Conservation (phyloP, 2,888 invertebrate genomes). For the Malthinus flaveolus region DNA sequence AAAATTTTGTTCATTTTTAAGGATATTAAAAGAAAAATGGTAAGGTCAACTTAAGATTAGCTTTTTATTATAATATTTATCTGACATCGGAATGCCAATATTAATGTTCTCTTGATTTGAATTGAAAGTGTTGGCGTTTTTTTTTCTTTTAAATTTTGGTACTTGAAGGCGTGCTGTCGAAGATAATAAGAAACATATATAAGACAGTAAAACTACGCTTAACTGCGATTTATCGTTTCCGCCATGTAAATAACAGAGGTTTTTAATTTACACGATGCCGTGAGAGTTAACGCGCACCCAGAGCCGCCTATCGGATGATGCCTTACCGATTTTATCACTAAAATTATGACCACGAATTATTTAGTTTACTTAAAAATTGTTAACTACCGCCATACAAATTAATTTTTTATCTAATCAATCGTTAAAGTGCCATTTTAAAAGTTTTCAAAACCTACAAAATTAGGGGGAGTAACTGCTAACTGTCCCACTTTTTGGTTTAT, state of each 20-base stretch:
- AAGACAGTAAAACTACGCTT: slow-evolving; percentile 25
- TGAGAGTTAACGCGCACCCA: slow-evolving; percentile 28
- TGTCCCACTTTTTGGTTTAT: no score
- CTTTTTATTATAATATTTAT: slow-evolving; percentile 7
- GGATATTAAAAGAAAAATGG: background rate
- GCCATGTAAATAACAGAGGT: slow-evolving; percentile 27
- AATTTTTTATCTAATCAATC: no score
- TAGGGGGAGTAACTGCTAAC: no score
- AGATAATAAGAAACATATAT: slow-evolving; percentile 22
- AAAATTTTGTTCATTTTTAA: no score
- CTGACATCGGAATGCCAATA: slow-evolving; percentile 5
- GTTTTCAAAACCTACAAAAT: no score
- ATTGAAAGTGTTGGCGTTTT: slow-evolving; percentile 11
- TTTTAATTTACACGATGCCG: slow-evolving; percentile 30
- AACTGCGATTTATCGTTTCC: slow-evolving; percentile 25
- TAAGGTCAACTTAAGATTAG: slow-evolving; percentile 3
- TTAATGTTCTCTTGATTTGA: slow-evolving; percentile 6
- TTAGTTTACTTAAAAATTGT: slow-evolving; percentile 20
- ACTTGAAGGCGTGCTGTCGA: slow-evolving; percentile 19
- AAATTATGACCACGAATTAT: slow-evolving; percentile 25
- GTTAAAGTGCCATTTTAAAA: no score
- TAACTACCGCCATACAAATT: slow-evolving; percentile 13
- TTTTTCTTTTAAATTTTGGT: slow-evolving; percentile 15
- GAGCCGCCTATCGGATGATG: slow-evolving; percentile 27
- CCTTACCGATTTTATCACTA: slow-evolving; percentile 25